Base-by-base conservation (phyloP, 2,888 invertebrate species). In the Acleris holmiana region DNA sequence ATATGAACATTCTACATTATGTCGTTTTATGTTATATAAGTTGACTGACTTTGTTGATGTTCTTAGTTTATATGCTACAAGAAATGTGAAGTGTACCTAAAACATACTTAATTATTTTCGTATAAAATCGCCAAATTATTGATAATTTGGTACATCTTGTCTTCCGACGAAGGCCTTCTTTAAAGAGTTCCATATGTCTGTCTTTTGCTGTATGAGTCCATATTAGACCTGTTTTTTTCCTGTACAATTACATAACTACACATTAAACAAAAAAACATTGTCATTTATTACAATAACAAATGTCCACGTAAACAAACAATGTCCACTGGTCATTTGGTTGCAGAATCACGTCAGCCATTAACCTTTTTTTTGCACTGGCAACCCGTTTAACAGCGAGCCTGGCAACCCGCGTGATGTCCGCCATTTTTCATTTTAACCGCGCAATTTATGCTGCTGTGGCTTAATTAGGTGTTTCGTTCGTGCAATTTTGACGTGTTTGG, bases 341-440 rank as follows among this genome's bases (percentile, higher is more conserved):
- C 57, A 66, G 50, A 69, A 69, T 69, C 69, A 68, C 68, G 53
- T 59, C 66, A 56, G 35, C 64, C 69, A 62, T 67, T 69, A 60
- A 57, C 62, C 49, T 61, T 44, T 57, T n/a, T 66, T 68, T 68
- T 67, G 67, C 68, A 29, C 49, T 29, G 51, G 55, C 65, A 67
- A 66, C 59, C 68, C 66, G 49, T 44, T 54, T 56, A 61, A 54
- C 40, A 13, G 19, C 41, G 40, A 7, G 29, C 18, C 56, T 57
- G 47, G 61, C 61, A 61, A 49, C 61, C 58, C 55, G 50, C 51
- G 63, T 47, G 46, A 61, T 61, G 65, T 51, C 44, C 63, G 62
- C 66, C 57, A 68, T 69, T 65, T 69, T 67, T 69, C 69, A 69
- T 69, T 66, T 66, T 63, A 64, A 66, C 66, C 58, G 63, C 35